phyloP scores from a whole-genome alignment of 2,888 invertebrate genomes.

The Lypha dubia region DNA sequence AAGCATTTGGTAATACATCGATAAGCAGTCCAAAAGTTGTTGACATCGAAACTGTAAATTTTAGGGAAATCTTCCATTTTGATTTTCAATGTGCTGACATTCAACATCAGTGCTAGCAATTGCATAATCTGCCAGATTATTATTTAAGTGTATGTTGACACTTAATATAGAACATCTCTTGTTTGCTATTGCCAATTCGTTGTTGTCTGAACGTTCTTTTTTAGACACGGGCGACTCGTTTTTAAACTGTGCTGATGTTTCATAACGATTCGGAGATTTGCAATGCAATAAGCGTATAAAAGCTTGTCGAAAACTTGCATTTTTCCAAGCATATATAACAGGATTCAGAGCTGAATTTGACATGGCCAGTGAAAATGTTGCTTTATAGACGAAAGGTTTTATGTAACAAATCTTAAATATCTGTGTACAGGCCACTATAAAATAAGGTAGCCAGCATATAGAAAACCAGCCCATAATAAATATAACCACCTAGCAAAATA shows the following conservation, averaged over 20 bases:
- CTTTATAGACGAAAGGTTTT: constrained; percentile 86
- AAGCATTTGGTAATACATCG: neutral
- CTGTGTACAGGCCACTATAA: constrained; percentile 87
- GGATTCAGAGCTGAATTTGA: constrained; percentile 92
- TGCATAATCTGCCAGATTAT: constrained; percentile 17
- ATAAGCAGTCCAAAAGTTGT: constrained; percentile 37
- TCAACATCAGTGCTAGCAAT: constrained; percentile 5
- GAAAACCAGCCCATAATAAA: constrained; percentile 91
- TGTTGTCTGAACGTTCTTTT: constrained; percentile 28
- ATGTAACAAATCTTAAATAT: constrained; percentile 85
- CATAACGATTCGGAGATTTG: constrained; percentile 85
- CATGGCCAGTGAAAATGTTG: constrained; percentile 89
- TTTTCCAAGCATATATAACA: constrained; percentile 93
- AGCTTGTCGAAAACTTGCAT: constrained; percentile 89
- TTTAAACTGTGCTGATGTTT: constrained; percentile 31
- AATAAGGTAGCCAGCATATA: constrained; percentile 92
- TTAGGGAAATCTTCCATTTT: constrained; percentile 18
- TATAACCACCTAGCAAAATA: constrained; percentile 87
- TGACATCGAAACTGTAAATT: constrained; percentile 52
- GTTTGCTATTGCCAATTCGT: constrained; percentile 14
- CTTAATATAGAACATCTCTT: constrained; percentile 53
- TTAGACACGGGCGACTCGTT: constrained; percentile 26
- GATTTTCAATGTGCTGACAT: neutral
- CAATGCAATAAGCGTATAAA: constrained; percentile 88
- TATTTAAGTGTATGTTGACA: constrained; percentile 43